Evolutionary conservation across 2,888 invertebrate genomes (phyloP), one percentile per base, ranked within the genome.

Genomic region (Xylocampa areola): DNA sequence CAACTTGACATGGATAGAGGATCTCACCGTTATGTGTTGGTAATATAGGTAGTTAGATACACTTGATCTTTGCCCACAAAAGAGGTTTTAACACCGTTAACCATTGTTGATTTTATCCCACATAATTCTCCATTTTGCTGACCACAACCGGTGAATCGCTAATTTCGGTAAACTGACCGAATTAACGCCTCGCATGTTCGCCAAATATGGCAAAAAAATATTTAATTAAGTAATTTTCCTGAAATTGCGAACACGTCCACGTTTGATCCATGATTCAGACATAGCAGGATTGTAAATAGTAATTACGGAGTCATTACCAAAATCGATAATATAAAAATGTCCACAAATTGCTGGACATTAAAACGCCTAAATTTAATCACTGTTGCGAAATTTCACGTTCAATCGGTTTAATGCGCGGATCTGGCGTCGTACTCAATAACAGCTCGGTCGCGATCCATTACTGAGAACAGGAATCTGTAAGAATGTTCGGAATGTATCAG

Each of bases 401-500:
- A 13, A 25, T 32, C 40, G 54, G 33, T 53, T 58, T 60, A 60
- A 59, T 55, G 50, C 49, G 23, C 48, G 52, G 43, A 49, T 77
- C 70, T 69, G 84, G 85, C 82, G 86, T 81, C 82, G 73, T 73
- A 78, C 80, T 84, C 76, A 79, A 86, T 85, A 84, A 79, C 58
- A 72, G 66, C 73, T 75, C 61, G 74, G 58, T 66, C 66, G 70
- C 69, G 55, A 62, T 67, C 76, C 80, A 84, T 81, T 81, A 82
- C 79, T 72, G 60, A 82, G 79, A 88, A 89, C 85, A 79, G 82
- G 85, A 86, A 85, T 85, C 71, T 76, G 79, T 78, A 85, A 84
- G 82, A 86, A 89, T 86, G 86, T 69, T 71, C 51, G 88, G 90
- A 87, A 90, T 91, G 86, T 82, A 76, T 82, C 74, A 74, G 87